These are phyloP conservation scores for Pseudopodoces humilis DNA, from an alignment of 2,113 vertebrate genomes.

Conservation along the genomic window DNA sequence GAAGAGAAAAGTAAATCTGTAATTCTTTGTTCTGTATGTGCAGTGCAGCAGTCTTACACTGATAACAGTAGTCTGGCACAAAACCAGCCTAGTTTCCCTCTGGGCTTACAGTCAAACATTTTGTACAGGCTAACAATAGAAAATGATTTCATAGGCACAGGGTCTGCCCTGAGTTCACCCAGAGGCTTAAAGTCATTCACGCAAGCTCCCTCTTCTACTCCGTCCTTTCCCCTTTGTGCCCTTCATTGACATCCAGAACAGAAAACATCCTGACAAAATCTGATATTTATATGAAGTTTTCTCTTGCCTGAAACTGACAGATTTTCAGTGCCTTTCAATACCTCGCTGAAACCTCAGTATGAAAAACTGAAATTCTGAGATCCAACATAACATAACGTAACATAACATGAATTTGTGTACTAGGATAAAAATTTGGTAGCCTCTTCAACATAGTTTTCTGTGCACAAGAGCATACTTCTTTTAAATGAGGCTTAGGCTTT, in stretches of 20 bases:
- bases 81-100: neutral
- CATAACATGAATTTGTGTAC: neutral
- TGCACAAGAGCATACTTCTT: neutral
- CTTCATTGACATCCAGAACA: neutral
- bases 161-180: slow-evolving; percentile 43
- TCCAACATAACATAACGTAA: fast-evolving
- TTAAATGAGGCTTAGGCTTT: neutral
- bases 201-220: neutral
- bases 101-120: slow-evolving; percentile 48
- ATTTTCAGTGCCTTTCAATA: neutral
- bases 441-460: neutral
- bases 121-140: slow-evolving; percentile 56
- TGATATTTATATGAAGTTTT: neutral
- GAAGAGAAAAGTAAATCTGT: neutral
- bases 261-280: neutral
- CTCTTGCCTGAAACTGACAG: neutral
- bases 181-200: neutral
- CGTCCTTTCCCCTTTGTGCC: neutral
- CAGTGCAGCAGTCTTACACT: neutral
- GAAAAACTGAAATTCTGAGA: neutral
- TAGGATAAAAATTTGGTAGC: neutral
- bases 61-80: neutral
- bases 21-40: slow-evolving; percentile 36
- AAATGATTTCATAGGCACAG: slow-evolving; percentile 59
- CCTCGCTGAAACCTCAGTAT: neutral